Evolutionary conservation across 2,888 invertebrate genomes (phyloP), one percentile per base, ranked within the genome.

Genomic region (Augiades crinisus): DNA sequence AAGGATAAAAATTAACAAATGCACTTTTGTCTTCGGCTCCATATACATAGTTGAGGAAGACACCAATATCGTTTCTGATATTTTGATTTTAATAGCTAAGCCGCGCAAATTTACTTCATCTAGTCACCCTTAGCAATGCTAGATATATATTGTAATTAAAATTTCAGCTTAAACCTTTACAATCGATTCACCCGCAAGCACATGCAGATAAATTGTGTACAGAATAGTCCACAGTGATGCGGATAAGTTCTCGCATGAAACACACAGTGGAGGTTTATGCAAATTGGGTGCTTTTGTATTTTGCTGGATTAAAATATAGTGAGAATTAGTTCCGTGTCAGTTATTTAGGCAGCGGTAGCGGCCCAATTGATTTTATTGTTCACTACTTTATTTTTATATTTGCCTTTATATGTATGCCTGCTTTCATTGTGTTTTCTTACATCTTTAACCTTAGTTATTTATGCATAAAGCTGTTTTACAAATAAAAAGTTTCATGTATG

Each of bases 201-300:
- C 75, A 78, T 78, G 78, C 78, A 81, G 72, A 84, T 85, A 82
- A 81, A 85, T 83, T 73, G 78, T 72, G 71, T 75, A 78, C 78
- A 80, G 78, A 83, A 81, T 76, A 82, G 76, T 78, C 72, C 70
- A 70, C 76, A 72, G 79, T 67, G 78, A 81, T 83, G 73, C 85
- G 81, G 81, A 83, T 82, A 81, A 81, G 80, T 80, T 72, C 85
- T 81, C 81, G 82, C 80, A 81, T 81, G 86, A 76, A 85, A 84
- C 84, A 86, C 84, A 85, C 82, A 83, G 76, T 70, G 75, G n/a
- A n/a, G n/a, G n/a, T n/a, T n/a, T n/a, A n/a, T n/a, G n/a, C n/a
- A n/a, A n/a, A n/a, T n/a, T n/a, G 83, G 77, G 75, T 84, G 86
- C 81, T 83, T 88, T 87, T 88, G 84, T 87, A 81, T 80, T 85